Percentiles rank a stretch among this genome's conserved stretches.
Conservation (phyloP, 2,113 vertebrate species). For the Tylochromis polylepis region DNA sequence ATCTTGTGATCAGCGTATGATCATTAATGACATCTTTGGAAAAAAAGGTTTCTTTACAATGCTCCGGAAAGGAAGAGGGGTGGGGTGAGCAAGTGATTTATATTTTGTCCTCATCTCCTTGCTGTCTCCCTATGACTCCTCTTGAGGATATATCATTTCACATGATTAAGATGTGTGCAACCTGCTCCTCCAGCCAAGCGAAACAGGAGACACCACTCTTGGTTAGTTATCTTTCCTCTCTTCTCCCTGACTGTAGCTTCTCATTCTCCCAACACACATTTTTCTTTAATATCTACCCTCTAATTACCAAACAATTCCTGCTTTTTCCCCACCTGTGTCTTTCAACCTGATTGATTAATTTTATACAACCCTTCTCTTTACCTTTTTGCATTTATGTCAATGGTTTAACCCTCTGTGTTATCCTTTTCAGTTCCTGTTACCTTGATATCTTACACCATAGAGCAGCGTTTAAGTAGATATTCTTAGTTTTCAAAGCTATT, state of each 20-base stretch:
- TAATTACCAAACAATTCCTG: slow-evolving; percentile 11
- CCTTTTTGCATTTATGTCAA: not conserved
- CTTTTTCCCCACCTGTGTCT: not conserved
- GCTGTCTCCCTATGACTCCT: slow-evolving; percentile 2
- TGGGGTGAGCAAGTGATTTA: slow-evolving; percentile 7
- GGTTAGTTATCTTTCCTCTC: slow-evolving; percentile 1
- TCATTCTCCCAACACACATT: not conserved
- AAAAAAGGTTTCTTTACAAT: slow-evolving; percentile 19
- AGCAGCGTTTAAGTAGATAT: not conserved
- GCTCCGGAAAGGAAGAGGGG: not conserved
- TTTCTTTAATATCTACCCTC: slow-evolving; percentile 12
- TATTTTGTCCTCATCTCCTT: slow-evolving; percentile 7
- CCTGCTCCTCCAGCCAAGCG: slow-evolving; percentile 13
- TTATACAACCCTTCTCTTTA: not conserved
- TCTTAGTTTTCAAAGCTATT: slow-evolving; percentile 10
- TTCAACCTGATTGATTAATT: not conserved
- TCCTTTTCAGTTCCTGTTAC: not conserved
- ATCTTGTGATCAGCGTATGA: not conserved
- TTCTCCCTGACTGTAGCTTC: not conserved
- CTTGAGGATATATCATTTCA: slow-evolving; percentile 48
- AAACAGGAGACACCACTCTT: slow-evolving; percentile 25
- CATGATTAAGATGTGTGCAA: slow-evolving; percentile 56
- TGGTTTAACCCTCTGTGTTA: not conserved
- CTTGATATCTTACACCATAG: not conserved
- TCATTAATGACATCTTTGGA: slow-evolving; percentile 17